Evolutionary conservation across 1,140 invertebrate genomes (phyloP).

Genomic region (Drosophila nasuta): DNA sequence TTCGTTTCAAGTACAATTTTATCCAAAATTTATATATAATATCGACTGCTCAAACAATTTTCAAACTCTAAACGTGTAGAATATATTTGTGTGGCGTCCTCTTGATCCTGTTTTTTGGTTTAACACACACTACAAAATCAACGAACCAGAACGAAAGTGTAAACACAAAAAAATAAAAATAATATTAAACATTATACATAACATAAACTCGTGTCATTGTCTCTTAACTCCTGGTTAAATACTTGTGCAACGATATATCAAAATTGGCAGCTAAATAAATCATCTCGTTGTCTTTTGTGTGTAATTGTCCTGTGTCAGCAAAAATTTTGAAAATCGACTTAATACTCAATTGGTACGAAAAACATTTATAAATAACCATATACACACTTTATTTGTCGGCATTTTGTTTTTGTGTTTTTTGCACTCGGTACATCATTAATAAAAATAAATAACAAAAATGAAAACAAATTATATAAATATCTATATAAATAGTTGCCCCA

Average conservation of each 20-base stretch:
- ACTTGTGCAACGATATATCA: not conserved
- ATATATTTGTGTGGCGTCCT: conserved; percentile 71
- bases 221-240: conserved; percentile 25
- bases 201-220: conserved; percentile 41
- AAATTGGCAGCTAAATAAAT: conserved; percentile 48
- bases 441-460: conserved; percentile 63
- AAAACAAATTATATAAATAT: conserved; percentile 43
- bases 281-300: conserved; percentile 44
- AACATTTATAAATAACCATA: conserved; percentile 74
- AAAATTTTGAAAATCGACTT: conserved; percentile 34
- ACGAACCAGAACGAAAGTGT: conserved; percentile 14
- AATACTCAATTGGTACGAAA: conserved; percentile 41
- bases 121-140: conserved; percentile 35
- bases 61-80: conserved; percentile 73
- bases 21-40: conserved; percentile 56
- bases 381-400: conserved; percentile 65
- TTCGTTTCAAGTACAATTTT: conserved; percentile 59
- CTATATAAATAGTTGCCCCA: conserved; percentile 39
- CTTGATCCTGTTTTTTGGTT: conserved; percentile 50
- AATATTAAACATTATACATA: conserved; percentile 1
- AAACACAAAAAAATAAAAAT: conserved; percentile 26
- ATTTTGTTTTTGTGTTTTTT: conserved; percentile 74
- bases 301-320: conserved; percentile 30
- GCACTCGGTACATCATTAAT: conserved; percentile 60
- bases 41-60: conserved; percentile 68